Evolutionary conservation across 2,113 vertebrate genomes (phyloP), one percentile per base, ranked within the genome.

Genomic region (Cottus gobio): DNA sequence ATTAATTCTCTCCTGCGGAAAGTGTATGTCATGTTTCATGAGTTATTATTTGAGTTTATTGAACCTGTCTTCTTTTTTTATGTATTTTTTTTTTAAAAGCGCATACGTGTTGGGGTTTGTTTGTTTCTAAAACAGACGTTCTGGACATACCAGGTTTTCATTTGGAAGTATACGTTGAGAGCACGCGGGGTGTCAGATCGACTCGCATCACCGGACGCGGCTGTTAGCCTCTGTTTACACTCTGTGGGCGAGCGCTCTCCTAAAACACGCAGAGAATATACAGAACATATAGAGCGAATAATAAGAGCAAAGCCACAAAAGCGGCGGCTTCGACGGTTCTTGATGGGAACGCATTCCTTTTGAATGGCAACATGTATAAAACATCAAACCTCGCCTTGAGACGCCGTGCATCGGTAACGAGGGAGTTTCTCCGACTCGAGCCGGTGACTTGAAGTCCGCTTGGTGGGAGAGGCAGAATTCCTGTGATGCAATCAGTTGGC

Each of bases 401-500:
- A 39, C 10, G 10, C 34, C 16, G 4, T 10, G 26, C 26, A 30
- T 69, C 44, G 44, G 22, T 22, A 65, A 58, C 18, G 2, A 50
- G 37, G 34, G 10, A 18, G 65, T 77, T 61, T 77, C 57, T 22
- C 58, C 37, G 70, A 44, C 66, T 71, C 22, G 28, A 18, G 31
- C 28, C 71, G 56, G 22, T 22, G 54, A 78, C 42, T 79, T 57
- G 39, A 36, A 60, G 52, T 69, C 61, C 56, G 74, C 54, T 66
- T 34, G 69, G 28, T 39, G 60, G 67, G 48, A 69, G 71, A 54
- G n/a, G 58, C 60, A 48, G 56, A 71, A 80, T 62, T 85, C 39
- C 20, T 73, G 63, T 90, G 48, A 86, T 80, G 88, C 77, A 92
- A 87, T 75, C 69, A 28, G 37, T 77, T 71, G 65, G 82, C 85